Percentiles rank a stretch among this genome's conserved stretches.
These are phyloP conservation scores for Esperia sulphurella DNA, from an alignment of 2,888 invertebrate species.

Conservation along the genomic window DNA sequence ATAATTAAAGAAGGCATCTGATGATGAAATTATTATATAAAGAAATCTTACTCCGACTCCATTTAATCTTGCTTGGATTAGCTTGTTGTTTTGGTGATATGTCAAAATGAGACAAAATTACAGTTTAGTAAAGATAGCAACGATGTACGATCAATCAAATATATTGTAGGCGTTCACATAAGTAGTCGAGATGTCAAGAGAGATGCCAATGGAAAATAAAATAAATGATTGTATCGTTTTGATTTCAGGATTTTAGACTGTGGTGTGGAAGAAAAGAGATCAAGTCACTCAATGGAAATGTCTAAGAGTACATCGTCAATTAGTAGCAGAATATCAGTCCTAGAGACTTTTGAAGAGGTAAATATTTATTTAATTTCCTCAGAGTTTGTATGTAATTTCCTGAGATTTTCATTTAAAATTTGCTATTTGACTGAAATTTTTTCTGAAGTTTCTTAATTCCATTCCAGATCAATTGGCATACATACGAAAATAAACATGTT, in stretches of 20 bases:
- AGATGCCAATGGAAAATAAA: no score
- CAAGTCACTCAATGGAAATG: conserved; percentile 72
- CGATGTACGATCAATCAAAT: not conserved
- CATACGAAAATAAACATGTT: no score
- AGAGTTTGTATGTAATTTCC: not conserved
- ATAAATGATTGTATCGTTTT: not conserved
- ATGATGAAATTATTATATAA: no score
- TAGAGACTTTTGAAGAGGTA: conserved; percentile 69
- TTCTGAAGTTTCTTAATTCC: no score
- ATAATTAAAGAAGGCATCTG: no score
- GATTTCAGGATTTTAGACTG: conserved; percentile 61
- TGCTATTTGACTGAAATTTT: not conserved
- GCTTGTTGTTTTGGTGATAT: no score
- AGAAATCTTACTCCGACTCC: no score
- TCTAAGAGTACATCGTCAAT: conserved; percentile 75
- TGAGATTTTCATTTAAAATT: not conserved
- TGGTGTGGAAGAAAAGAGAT: conserved; percentile 61
- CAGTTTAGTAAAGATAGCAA: no score
- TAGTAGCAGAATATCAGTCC: conserved; percentile 62
- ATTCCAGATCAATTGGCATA: no score
- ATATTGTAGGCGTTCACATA: not conserved
- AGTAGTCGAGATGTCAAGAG: not conserved
- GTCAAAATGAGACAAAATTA: no score
- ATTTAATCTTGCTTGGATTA: no score
- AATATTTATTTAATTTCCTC: not conserved